Conservation (phyloP, 2,797 vertebrate genomes). For the Tolypeutes matacus region DNA sequence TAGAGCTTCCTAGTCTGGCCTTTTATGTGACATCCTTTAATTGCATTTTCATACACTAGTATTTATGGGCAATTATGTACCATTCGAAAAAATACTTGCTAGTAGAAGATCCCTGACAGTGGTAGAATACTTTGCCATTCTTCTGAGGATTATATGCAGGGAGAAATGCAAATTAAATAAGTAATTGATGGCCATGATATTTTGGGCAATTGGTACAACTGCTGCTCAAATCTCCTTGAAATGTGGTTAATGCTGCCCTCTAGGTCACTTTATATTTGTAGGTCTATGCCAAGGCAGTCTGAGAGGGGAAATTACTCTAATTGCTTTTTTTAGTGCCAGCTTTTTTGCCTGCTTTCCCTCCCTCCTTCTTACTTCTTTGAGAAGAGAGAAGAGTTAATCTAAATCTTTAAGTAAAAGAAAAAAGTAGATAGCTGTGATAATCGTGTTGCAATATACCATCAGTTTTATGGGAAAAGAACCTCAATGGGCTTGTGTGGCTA, state of each 20-base stretch:
- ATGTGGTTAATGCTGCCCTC: constrained; percentile 24
- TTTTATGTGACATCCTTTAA: no score
- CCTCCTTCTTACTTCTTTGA: background rate
- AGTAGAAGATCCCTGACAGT: background rate
- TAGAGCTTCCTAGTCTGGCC: no score
- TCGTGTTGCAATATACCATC: background rate
- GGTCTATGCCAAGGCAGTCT: background rate
- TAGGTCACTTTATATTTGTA: background rate
- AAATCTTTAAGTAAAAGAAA: constrained; percentile 32
- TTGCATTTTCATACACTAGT: background rate
- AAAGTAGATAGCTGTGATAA: background rate
- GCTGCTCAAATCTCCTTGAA: background rate
- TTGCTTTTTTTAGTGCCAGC: background rate
- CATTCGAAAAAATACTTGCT: background rate
- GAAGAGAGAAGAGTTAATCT: background rate
- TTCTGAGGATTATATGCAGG: background rate
- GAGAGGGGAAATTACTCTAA: constrained; percentile 23
- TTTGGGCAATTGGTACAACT: background rate
- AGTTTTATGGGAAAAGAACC: background rate
- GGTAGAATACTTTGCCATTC: background rate
- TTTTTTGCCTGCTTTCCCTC: background rate
- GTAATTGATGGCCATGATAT: background rate
- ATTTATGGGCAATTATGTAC: background rate
- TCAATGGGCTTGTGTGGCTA: background rate
- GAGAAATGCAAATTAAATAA: background rate